These are phyloP conservation scores for Jordanella pulchra DNA, from an alignment of 2,797 vertebrate genomes.

Conservation along the genomic window DNA sequence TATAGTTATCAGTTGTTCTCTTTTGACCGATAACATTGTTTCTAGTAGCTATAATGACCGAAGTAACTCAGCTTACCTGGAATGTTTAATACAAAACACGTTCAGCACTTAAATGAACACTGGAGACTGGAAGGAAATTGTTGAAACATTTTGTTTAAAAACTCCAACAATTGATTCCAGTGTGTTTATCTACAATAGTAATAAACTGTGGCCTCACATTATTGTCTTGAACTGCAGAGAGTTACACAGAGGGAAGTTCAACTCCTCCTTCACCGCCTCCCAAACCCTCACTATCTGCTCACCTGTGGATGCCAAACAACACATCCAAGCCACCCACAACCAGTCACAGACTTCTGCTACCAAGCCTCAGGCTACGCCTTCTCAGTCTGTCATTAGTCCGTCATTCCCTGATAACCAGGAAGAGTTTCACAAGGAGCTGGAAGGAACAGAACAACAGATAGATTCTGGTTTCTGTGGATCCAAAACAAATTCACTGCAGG, in stretches of 20 bases:
- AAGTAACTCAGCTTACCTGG: background rate
- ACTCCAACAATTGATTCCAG: background rate
- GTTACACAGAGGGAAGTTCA: background rate
- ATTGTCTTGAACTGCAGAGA: slow-evolving; percentile 9
- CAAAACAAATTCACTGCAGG: slow-evolving; percentile 46
- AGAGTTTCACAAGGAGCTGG: slow-evolving; percentile 48
- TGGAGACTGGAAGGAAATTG: background rate
- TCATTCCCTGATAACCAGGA: slow-evolving; percentile 56
- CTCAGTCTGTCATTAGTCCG: slow-evolving; percentile 19
- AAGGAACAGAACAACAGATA: background rate
- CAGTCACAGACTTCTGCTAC: slow-evolving; percentile 32
- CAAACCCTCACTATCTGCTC: slow-evolving; percentile 55
- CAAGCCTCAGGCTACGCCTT: slow-evolving; percentile 37
- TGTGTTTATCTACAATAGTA: background rate
- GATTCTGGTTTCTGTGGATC: background rate
- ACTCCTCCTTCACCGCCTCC: slow-evolving; percentile 47
- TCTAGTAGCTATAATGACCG: background rate
- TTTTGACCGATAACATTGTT: background rate
- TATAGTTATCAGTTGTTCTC: too few species aligned
- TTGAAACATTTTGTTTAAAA: background rate
- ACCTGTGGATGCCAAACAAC: slow-evolving; percentile 43
- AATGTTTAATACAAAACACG: background rate
- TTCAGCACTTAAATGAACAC: background rate
- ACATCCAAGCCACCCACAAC: slow-evolving; percentile 47
- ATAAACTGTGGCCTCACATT: background rate